Percentiles rank a stretch among this genome's conserved stretches.
phyloP scores from a whole-genome alignment of 2,888 invertebrate genomes.

The Drosophila borborema region DNA sequence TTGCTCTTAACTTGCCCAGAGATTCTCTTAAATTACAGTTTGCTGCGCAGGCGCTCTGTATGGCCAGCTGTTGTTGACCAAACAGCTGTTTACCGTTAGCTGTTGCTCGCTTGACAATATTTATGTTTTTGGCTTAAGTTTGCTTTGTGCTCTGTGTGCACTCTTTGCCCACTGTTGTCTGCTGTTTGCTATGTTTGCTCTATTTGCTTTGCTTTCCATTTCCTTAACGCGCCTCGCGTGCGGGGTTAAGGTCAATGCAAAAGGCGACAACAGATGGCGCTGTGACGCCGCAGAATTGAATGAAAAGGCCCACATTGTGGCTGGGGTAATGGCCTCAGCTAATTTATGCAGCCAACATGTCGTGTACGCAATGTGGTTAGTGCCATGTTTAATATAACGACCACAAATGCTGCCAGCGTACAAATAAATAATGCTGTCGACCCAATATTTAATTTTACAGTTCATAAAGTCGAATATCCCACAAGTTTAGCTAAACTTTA shows the following conservation, averaged over 20 bases:
- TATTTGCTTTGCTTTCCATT: constrained; percentile 11
- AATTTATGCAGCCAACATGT: constrained; percentile 63
- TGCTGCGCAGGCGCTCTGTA: constrained; percentile 57
- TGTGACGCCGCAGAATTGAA: constrained; percentile 13
- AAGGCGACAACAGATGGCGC: constrained; percentile 70
- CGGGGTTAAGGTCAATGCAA: constrained; percentile 72
- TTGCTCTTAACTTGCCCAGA: constrained; percentile 39
- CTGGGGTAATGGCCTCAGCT: constrained; percentile 63
- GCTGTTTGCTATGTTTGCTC: constrained; percentile 10
- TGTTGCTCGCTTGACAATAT: constrained; percentile 57
- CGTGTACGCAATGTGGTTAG: constrained; percentile 44
- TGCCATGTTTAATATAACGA: constrained; percentile 20
- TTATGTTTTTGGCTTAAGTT: constrained; percentile 50
- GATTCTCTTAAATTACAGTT: constrained; percentile 51
- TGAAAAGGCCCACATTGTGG: constrained; percentile 37
- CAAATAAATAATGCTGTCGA: constrained; percentile 16
- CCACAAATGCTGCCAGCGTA: constrained; percentile 20
- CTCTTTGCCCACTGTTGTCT: constrained; percentile 13
- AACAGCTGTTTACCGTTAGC: constrained; percentile 54
- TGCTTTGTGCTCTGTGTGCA: constrained; percentile 13
- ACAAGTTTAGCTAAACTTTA: neutral
- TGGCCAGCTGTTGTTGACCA: constrained; percentile 53
- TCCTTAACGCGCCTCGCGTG: neutral
- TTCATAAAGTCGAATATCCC: neutral
- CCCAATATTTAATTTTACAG: neutral